Conservation (phyloP, 2,888 invertebrate genomes). For the Epirrhoe tristata region DNA sequence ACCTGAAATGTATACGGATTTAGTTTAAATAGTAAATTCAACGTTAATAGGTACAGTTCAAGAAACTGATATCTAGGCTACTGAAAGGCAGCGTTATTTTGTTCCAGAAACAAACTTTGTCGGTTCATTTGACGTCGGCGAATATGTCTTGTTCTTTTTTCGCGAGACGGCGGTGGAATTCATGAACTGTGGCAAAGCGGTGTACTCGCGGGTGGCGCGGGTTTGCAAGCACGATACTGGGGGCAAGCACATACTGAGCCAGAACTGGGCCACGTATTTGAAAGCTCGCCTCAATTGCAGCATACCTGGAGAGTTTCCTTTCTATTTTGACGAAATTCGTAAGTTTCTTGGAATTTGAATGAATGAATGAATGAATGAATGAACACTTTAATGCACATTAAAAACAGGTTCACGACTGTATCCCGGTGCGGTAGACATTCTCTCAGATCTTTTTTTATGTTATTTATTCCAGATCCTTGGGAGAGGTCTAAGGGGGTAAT, state of each 20-base stretch:
- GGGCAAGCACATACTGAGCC: conserved; percentile 87
- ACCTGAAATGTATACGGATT: not conserved
- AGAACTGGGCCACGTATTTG: conserved; percentile 89
- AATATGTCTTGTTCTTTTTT: conserved; percentile 90
- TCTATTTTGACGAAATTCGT: conserved; percentile 91
- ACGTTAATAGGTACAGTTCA: not conserved
- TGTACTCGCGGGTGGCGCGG: conserved; percentile 90
- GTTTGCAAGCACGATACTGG: conserved; percentile 90
- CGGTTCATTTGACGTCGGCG: conserved; percentile 88
- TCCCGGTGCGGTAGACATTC: no score
- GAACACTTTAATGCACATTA: no score
- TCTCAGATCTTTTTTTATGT: no score
- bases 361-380: no score
- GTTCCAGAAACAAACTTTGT: conserved; percentile 89
- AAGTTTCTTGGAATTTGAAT: conserved; percentile 72
- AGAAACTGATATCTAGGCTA: not conserved
- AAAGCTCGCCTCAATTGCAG: conserved; percentile 89
- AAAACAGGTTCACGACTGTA: no score
- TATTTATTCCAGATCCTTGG: no score
- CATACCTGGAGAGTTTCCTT: conserved; percentile 90
- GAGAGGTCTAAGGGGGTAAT: no score
- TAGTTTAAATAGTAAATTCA: not conserved
- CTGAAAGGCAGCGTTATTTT: not conserved
- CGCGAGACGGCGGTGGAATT: conserved; percentile 89
- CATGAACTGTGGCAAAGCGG: conserved; percentile 89